Percentiles rank a stretch among this genome's conserved stretches.
Conservation (phyloP, 2,888 invertebrate genomes). For the Zele albiditarsus region DNA sequence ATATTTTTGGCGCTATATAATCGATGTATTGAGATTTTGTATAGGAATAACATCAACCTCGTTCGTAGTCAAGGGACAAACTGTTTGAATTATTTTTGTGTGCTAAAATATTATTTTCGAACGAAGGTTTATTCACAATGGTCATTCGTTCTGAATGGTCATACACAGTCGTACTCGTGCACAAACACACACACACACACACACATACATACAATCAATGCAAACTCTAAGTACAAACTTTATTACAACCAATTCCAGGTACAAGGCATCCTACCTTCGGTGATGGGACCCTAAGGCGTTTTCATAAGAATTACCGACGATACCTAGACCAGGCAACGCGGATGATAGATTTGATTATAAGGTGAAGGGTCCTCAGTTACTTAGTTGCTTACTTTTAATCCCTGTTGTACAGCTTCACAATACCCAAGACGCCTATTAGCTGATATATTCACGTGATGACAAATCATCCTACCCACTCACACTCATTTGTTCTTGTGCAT, state of each 20-base stretch:
- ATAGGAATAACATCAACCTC: background rate
- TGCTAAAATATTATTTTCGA: background rate
- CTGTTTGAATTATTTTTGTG: background rate
- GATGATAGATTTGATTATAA: background rate
- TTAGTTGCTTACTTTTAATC: background rate
- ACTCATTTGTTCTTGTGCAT: background rate
- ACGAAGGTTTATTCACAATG: background rate
- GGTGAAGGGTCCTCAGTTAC: background rate
- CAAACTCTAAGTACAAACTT: background rate
- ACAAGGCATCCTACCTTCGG: background rate
- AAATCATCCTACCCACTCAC: background rate
- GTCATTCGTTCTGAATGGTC: background rate
- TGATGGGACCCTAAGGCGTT: background rate
- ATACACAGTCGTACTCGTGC: background rate
- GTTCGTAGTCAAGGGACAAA: background rate
- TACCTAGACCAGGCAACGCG: background rate
- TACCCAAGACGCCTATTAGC: background rate
- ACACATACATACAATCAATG: background rate
- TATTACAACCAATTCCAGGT: conserved; percentile 7
- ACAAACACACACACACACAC: background rate
- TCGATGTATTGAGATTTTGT: background rate
- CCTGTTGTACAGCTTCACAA: background rate
- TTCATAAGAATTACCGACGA: background rate
- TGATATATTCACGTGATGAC: background rate
- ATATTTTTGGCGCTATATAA: background rate